Evolutionary conservation across 2,797 vertebrate genomes (phyloP), one percentile per base, ranked within the genome.

Genomic region (Lagodon rhomboides): DNA sequence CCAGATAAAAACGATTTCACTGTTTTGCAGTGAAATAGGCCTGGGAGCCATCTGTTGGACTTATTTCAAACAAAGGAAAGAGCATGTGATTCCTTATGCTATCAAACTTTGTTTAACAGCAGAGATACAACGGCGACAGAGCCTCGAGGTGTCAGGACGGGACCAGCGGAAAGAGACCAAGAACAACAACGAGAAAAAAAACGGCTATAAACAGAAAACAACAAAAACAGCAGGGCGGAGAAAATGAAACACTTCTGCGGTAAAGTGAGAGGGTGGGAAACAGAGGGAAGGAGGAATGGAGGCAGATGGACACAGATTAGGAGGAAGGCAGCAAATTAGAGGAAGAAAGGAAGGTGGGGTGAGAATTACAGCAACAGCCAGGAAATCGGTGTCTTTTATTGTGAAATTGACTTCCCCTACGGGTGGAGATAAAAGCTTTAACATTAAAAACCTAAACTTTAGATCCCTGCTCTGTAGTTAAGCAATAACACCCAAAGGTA

Each of bases 41-140:
- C 77, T 91, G 87, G 68, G 63, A 75, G 44, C 81, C 90, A 92
- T 89, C 88, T 91, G 88, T 85, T 82, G 59, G 62, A 70, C 46
- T 43, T 60, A 12, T 69, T 69, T 65, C 18, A 46, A 74, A 53
- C 17, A 13, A 25, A 13, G 1, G 22, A 66, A n/a, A 75, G 22
- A 23, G 66, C 25, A 69, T 72, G 65, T 17, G 70, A 76, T 54
- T 81, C 59, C 30, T 50, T 34, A 55, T 55, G 67, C 82, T 89
- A 77, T 87, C 82, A 89, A 56, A 79, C 84, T 81, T 77, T 72
- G 3, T 80, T 80, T 49, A 81, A 70, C 73, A 68, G 68, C 27
- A 0, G 13, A 79, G 78, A 85, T 73, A 41, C 17, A 81, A 74
- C 44, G 53, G 74, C 20, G 10, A 82, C 69, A 71, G 59, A 85